These are phyloP conservation scores for Theodoxus fluviatilis DNA, from an alignment of 2,888 invertebrate genomes.

Conservation along the genomic window DNA sequence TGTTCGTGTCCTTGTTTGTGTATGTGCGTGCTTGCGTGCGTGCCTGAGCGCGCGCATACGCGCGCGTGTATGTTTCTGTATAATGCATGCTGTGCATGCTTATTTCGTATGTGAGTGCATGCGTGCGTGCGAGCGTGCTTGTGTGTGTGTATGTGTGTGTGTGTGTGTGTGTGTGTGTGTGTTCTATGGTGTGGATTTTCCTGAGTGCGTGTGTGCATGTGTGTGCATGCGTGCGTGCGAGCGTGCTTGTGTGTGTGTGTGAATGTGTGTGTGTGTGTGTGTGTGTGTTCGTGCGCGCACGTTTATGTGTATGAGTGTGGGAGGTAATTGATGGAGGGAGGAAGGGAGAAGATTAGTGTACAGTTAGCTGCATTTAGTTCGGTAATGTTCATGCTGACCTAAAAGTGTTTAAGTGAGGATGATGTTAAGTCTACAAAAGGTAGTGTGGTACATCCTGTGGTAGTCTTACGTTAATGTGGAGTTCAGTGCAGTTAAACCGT, in stretches of 20 bases:
- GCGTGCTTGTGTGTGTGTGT: background rate
- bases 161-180: slow-evolving; percentile 16
- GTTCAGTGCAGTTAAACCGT: too few species aligned
- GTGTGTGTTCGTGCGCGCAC: slow-evolving; percentile 4
- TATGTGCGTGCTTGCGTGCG: slow-evolving; percentile 5
- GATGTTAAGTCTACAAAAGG: too few species aligned
- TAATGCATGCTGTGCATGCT: too few species aligned
- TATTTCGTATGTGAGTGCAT: too few species aligned
- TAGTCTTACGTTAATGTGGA: too few species aligned
- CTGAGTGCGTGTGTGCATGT: background rate
- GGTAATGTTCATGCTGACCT: too few species aligned
- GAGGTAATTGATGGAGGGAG: too few species aligned
- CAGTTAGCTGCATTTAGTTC: too few species aligned
- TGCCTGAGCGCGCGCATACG: background rate
- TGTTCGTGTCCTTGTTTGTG: background rate
- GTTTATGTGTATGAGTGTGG: background rate
- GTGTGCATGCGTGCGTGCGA: slow-evolving; percentile 3
- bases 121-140: background rate
- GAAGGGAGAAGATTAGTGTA: too few species aligned
- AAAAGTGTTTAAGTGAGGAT: too few species aligned
- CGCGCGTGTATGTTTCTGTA: background rate
- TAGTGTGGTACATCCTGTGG: too few species aligned
- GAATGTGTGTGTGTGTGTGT: background rate
- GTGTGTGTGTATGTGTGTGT: slow-evolving; percentile 3
- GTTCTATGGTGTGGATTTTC: background rate